A percentile compares a stretch with the other conserved stretches of the same genome.
Conservation (phyloP, 2,797 vertebrate genomes). For the Chromis chromis region DNA sequence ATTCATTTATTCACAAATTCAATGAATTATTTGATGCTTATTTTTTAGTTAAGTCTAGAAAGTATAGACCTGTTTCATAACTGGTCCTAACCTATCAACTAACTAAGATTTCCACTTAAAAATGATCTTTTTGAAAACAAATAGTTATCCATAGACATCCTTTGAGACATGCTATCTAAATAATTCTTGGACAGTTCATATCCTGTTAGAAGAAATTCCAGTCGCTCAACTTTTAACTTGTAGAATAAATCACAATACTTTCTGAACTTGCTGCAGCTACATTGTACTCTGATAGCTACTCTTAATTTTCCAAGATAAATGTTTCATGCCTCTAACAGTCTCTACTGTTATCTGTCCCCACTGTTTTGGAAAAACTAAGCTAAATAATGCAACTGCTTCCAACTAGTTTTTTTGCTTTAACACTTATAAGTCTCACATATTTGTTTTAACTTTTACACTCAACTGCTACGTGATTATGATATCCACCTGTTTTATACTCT, state of each 20-base stretch:
- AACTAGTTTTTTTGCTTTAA: conserved; percentile 2
- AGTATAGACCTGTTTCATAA: too few relatives aligned
- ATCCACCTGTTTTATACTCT: background rate
- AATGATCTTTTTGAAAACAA: background rate
- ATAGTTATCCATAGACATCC: background rate
- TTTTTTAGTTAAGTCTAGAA: too few relatives aligned
- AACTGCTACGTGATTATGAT: conserved; percentile 9
- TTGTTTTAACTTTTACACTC: background rate
- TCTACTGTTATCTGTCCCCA: background rate
- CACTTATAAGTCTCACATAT: background rate
- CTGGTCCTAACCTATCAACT: too few relatives aligned
- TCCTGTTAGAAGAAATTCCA: background rate
- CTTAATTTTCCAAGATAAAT: conserved; percentile 23
- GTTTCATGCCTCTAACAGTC: conserved; percentile 19
- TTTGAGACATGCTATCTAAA: background rate
- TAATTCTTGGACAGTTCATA: background rate
- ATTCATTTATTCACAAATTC: too few relatives aligned
- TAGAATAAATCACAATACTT: background rate
- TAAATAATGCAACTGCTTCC: conserved; percentile 29
- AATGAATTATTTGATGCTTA: too few relatives aligned
- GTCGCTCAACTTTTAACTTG: background rate
- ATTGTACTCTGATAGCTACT: background rate
- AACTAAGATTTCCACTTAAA: too few relatives aligned
- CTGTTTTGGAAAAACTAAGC: conserved; percentile 12
- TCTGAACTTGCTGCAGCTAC: background rate